These are phyloP conservation scores for Rhagologus leucostigma DNA, from an alignment of 2,113 vertebrate species.

Conservation along the genomic window DNA sequence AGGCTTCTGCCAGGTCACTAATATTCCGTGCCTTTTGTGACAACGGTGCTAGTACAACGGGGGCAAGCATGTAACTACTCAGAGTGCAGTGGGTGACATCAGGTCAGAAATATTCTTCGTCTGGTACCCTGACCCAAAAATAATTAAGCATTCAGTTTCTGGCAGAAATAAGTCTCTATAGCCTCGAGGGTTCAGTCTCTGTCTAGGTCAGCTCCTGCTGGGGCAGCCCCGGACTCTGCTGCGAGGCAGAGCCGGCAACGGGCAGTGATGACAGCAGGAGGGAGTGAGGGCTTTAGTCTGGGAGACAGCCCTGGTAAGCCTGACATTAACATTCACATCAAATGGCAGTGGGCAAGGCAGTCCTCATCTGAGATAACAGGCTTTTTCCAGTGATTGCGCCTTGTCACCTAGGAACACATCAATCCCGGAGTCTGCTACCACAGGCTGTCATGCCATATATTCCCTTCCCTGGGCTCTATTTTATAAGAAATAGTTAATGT, in stretches of 20 bases:
- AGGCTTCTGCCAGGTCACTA: background rate
- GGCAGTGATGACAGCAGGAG: fast-evolving
- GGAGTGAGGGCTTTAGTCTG: background rate
- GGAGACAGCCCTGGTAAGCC: background rate
- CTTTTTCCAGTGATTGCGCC: slow-evolving; percentile 1
- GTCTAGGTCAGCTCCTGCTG: background rate
- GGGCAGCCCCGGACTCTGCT: background rate
- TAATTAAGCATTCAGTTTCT: background rate
- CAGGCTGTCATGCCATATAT: background rate
- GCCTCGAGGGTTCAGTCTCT: background rate
- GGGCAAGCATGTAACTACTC: background rate
- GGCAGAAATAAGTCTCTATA: background rate
- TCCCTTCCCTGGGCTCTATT: background rate
- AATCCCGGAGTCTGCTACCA: background rate
- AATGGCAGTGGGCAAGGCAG: background rate
- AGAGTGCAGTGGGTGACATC: background rate
- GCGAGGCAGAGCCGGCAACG: fast-evolving
- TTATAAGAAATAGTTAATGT: background rate
- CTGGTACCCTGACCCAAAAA: background rate
- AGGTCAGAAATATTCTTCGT: background rate
- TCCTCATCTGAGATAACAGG: background rate
- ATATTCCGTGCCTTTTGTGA: fast-evolving
- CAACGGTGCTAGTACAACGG: background rate
- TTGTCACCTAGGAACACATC: background rate
- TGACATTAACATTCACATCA: background rate